Percentiles rank a stretch among this genome's conserved stretches.
phyloP scores from a whole-genome alignment of 2,888 invertebrate species.

The Heliconius ethilla region DNA sequence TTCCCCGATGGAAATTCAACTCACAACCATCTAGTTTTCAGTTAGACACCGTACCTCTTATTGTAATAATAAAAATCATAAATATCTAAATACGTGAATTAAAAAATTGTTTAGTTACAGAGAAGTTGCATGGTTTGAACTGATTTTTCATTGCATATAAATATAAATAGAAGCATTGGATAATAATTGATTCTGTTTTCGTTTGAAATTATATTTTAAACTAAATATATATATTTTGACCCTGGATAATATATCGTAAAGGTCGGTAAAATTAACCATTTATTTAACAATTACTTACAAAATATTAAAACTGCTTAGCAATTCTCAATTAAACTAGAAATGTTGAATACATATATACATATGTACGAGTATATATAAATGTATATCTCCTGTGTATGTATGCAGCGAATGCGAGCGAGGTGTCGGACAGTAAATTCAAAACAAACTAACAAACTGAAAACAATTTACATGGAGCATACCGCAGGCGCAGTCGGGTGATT shows the following conservation, averaged over 20 bases:
- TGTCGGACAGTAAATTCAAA: constrained; percentile 42
- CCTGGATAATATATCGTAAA: no score
- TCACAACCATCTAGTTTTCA: no score
- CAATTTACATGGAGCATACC: constrained; percentile 55
- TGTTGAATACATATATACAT: neutral
- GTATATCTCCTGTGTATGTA: neutral
- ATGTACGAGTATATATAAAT: neutral
- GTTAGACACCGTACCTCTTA: neutral
- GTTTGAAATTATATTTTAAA: no score
- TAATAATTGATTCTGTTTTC: no score
- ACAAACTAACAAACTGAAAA: constrained; percentile 56
- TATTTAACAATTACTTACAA: no score
- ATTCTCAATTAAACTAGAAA: neutral
- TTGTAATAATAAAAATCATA: neutral
- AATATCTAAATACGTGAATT: neutral
- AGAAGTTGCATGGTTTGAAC: no score
- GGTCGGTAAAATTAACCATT: no score
- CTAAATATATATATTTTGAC: no score
- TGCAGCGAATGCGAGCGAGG: constrained; percentile 29
- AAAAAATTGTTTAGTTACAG: no score
- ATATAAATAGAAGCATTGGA: no score
- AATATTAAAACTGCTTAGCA: neutral
- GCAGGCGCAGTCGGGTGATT: constrained; percentile 45
- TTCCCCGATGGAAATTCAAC: no score
- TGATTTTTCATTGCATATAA: no score